phyloP scores from a whole-genome alignment of 2,113 vertebrate species.

The Anolis carolinensis region DNA sequence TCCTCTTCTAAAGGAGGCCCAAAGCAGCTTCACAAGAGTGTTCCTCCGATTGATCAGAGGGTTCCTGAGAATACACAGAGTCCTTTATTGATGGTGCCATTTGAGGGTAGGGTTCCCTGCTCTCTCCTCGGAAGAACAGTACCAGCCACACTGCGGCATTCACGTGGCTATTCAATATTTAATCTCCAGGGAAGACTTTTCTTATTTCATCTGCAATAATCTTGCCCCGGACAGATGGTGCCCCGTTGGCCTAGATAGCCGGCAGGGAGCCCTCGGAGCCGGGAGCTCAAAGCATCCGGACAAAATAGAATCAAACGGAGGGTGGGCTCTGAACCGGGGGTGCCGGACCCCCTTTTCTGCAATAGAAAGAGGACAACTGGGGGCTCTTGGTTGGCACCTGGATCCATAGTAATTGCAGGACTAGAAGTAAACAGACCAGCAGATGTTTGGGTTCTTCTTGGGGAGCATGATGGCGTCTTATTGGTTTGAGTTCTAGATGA shows the following conservation, averaged over 20 bases:
- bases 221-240: not conserved
- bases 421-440: too few relatives aligned
- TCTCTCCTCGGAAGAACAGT: fast-evolving
- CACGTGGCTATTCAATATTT: not conserved
- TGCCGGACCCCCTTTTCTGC: not conserved
- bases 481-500: too few relatives aligned
- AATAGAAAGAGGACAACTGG: not conserved
- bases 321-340: not conserved
- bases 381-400: too few relatives aligned
- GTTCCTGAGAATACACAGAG: not conserved
- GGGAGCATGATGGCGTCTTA: too few relatives aligned
- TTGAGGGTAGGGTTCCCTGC: too few relatives aligned
- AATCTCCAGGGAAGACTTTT: slow-evolving; percentile 11
- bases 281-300: too few relatives aligned
- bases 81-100: not conserved
- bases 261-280: not conserved
- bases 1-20: too few relatives aligned
- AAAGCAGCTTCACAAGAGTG: too few relatives aligned
- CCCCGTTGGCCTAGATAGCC: not conserved
- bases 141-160: not conserved
- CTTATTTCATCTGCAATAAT: not conserved
- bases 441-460: too few relatives aligned
- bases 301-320: not conserved
- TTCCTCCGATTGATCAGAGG: too few relatives aligned
- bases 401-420: too few relatives aligned